Conservation (phyloP, 2,113 vertebrate species). For the Synodontis membranacea region DNA sequence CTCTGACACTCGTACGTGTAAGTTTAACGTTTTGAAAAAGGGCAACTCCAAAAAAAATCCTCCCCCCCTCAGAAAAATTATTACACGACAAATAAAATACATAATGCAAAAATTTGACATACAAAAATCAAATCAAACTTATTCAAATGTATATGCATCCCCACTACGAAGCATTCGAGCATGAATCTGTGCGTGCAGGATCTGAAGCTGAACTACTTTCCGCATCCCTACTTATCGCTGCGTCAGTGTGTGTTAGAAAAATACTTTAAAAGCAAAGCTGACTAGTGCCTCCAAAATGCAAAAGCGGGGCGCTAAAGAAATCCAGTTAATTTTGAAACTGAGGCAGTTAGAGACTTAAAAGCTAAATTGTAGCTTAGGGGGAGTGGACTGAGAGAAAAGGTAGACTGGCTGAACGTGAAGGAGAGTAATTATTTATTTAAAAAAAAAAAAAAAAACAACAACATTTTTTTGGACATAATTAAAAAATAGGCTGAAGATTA, state of each 20-base stretch:
- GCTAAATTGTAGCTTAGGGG: not conserved
- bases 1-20: slow-evolving; percentile 30
- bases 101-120: slow-evolving; percentile 37
- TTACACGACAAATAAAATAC: slow-evolving; percentile 48
- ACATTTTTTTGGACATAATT: no score
- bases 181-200: slow-evolving; percentile 31
- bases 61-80: not conserved
- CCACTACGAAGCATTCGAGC: slow-evolving; percentile 39
- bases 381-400: slow-evolving; percentile 10
- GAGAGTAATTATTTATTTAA: not conserved
- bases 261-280: not conserved
- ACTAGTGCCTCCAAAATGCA: not conserved
- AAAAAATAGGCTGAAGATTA: slow-evolving; percentile 46
- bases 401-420: not conserved
- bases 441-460: not conserved
- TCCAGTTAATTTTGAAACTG: slow-evolving; percentile 28
- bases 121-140: slow-evolving; percentile 42
- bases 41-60: slow-evolving; percentile 28
- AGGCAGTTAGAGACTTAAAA: slow-evolving; percentile 11
- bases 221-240: slow-evolving; percentile 35
- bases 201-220: slow-evolving; percentile 36
- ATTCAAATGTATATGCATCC: slow-evolving; percentile 44
- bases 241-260: not conserved
- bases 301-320: slow-evolving; percentile 19
- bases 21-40: slow-evolving; percentile 31